Base-by-base conservation (phyloP, 2,888 invertebrate genomes). In the Smittia aterrima region DNA sequence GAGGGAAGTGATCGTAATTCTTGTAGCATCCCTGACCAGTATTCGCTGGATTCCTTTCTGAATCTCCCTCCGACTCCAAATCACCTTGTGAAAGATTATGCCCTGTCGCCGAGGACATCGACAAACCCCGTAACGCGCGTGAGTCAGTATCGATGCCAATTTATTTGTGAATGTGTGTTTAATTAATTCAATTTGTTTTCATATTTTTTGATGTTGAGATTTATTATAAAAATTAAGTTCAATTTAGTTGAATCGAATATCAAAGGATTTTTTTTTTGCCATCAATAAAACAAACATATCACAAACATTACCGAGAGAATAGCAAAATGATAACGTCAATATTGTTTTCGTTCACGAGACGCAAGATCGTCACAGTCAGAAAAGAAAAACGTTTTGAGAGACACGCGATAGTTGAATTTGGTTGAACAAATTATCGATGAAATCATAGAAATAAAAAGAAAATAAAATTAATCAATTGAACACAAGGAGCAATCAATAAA, bases 1-100 rank as follows among this genome's bases (percentile, higher is more conserved):
- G 66, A 64, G 24, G 76, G 73, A 77, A 47, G 83, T 91, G 91
- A 81, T 92, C 92, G 83, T 89, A 92, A 83, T 90, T 91, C 81
- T 88, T 88, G 85, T 90, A 91, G 85, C 91, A 92, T 79, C 90
- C 91, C 77, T 88, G 88, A 77, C 87, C 90, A 77, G 90, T 90
- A 80, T 90, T 91, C 77, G 89, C 88, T 76, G 87, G 87, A 82
- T 90, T 91, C 74, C 86, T 85, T 76, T 83, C 83, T 75, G 86
- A 86, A 78, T 88, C 88, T 7, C 58, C 86, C 72, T 85, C 85
- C 83, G 93, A 93, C 86, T 91, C 92, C 80, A 91, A 92, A 84
- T 93, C 93, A 81, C 88, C 90, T 85, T 93, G 92, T 83, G 93
- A 92, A 88, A 93, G 87, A 88, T 93, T 93, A 89, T 94, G 93